Base-by-base conservation (phyloP, 2,888 invertebrate genomes). In the Pyrgus malvae region DNA sequence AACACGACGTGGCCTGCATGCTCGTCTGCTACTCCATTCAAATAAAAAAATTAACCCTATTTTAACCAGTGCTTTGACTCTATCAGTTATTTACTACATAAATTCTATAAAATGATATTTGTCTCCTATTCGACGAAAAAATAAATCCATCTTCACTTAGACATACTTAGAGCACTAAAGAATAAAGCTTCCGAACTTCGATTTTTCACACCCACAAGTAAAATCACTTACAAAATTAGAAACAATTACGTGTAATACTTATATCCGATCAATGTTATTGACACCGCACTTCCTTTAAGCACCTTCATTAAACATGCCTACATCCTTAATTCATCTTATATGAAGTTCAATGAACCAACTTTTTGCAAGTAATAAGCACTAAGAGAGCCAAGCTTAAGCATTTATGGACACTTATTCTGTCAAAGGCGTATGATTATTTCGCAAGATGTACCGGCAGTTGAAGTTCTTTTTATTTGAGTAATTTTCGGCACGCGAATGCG, bases 401-500 rank as follows among this genome's bases (percentile, higher is more conserved):
- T 53, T 53, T 27, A 45, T 31, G 53, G 17, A 23, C 45, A 45
- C 45, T 53, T 53, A 53, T 46, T 17, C 14, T 11, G 37, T 45
- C 37, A 45, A 53, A 40, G 45, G 21, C 23, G 23, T 53, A 53
- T 53, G 38, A 53, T 53, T 53, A 53, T 48, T n/a, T 40, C 11
- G 8, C 29, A 14, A 44, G 31, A 40, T 31, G 31, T 50, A 45
- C 29, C 25, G 27, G 45, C 37, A 16, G 38, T 35, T 11, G 27
- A 35, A 73, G 74, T 72, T 72, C 65, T 67, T 67, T 63, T 65
- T 48, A 58, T 60, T 59, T 63, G 65, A 60, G 75, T 74, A 80
- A 87, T 88, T 87, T 87, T 80, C 78, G 75, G 76, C 89, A 88
- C 85, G 87, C 85, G 81, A 83, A 76, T 69, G 62, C 62, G 61